A percentile compares a stretch with the other conserved stretches of the same genome.
These are phyloP conservation scores for Buathra laborator DNA, from an alignment of 2,888 invertebrate genomes.

Conservation along the genomic window DNA sequence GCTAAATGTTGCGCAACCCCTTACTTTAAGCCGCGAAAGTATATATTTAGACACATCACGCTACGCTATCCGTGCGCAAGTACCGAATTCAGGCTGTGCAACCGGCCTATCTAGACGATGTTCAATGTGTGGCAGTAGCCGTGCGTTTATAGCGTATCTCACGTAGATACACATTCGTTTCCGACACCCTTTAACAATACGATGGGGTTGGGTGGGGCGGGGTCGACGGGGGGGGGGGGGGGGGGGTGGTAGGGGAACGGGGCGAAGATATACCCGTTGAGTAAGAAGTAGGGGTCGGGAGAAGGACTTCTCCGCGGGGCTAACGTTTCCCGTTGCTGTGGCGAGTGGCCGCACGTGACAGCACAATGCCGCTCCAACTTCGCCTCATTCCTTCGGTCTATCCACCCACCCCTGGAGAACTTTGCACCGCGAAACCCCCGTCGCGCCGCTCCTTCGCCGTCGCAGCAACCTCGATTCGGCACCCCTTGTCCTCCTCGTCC, in stretches of 20 bases:
- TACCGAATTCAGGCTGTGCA: slow-evolving; percentile 42
- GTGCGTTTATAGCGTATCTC: slow-evolving; percentile 47
- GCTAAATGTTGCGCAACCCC: slow-evolving; percentile 47
- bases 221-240: slow-evolving; percentile 52
- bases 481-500: slow-evolving; percentile 18
- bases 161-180: slow-evolving; percentile 40
- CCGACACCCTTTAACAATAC: slow-evolving; percentile 46
- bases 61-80: slow-evolving; percentile 61
- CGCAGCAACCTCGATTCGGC: slow-evolving; percentile 77
- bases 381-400: slow-evolving; percentile 73
- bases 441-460: slow-evolving; percentile 76
- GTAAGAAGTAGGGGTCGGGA: slow-evolving; percentile 10
- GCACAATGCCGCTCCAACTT: slow-evolving; percentile 82
- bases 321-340: slow-evolving; percentile 76
- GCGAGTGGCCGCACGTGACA: slow-evolving; percentile 83
- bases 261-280: background rate
- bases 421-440: slow-evolving; percentile 57
- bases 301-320: slow-evolving; percentile 69
- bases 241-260: background rate
- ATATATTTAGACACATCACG: slow-evolving; percentile 58
- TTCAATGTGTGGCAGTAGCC: slow-evolving; percentile 18
- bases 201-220: slow-evolving; percentile 19
- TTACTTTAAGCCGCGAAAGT: slow-evolving; percentile 43
- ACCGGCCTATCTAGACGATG: background rate
- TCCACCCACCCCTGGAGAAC: slow-evolving; percentile 51